These are phyloP conservation scores for Eurystomus glaucurus DNA, from an alignment of 2,797 vertebrate species.

Conservation along the genomic window DNA sequence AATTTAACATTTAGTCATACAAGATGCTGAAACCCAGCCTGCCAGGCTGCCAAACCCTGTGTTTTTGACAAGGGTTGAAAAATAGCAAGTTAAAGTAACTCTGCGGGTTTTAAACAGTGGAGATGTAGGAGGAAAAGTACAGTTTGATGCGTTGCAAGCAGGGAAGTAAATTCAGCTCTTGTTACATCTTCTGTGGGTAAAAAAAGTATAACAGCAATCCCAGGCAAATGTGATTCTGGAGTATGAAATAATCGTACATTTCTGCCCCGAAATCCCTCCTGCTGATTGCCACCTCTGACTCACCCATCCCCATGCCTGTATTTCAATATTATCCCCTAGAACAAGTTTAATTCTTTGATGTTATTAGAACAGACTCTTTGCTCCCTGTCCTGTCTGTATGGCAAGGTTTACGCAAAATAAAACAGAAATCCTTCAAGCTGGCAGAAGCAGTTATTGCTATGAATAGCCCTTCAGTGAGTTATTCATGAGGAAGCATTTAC, in stretches of 20 bases:
- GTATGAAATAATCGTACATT: neutral
- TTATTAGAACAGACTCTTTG: neutral
- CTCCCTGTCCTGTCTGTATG: neutral
- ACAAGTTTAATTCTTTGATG: neutral
- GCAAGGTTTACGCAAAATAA: neutral
- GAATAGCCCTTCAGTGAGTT: neutral
- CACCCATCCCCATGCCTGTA: rapidly evolving
- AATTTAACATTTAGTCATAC: neutral
- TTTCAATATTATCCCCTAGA: neutral
- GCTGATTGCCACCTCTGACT: neutral
- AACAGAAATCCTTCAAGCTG: neutral
- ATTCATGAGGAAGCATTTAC: neutral
- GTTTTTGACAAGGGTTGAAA: neutral
- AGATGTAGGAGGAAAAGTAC: neutral
- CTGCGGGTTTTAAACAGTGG: neutral
- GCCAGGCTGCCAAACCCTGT: neutral
- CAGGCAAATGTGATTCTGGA: neutral
- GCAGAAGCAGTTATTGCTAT: neutral
- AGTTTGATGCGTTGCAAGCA: neutral
- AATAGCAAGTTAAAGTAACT: neutral
- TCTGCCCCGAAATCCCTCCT: neutral
- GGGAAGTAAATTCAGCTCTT: neutral
- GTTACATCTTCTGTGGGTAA: neutral
- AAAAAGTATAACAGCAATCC: neutral
- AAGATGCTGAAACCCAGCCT: neutral